phyloP scores from a whole-genome alignment of 2,888 invertebrate genomes.

The Lycophotia porphyrea region DNA sequence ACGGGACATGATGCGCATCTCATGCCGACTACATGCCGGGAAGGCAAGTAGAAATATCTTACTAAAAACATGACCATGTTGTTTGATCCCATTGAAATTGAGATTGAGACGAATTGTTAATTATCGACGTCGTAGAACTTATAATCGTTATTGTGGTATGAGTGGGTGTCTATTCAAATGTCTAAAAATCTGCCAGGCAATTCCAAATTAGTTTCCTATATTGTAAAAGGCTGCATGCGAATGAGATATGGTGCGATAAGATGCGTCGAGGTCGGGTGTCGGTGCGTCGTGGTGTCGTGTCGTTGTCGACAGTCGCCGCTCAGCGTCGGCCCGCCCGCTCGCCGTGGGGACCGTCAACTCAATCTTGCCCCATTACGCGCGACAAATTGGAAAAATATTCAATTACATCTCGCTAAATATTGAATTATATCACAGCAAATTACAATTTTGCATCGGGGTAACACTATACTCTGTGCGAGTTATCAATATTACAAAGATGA shows the following conservation, averaged over 20 bases:
- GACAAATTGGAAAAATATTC: constrained; percentile 91
- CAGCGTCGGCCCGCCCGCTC: constrained; percentile 62
- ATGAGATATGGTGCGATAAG: constrained; percentile 72
- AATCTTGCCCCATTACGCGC: constrained; percentile 90
- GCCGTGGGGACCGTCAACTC: constrained; percentile 87
- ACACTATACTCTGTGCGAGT: constrained; percentile 68
- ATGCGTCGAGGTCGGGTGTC: constrained; percentile 67
- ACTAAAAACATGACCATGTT: not conserved
- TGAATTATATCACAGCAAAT: constrained; percentile 90
- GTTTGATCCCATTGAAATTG: not conserved
- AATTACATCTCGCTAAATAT: constrained; percentile 90
- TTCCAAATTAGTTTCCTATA: not conserved
- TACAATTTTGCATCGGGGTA: constrained; percentile 86
- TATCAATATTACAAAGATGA: constrained; percentile 44
- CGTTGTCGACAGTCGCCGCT: constrained; percentile 37
- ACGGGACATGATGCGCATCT: constrained; percentile 60
- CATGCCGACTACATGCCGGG: constrained; percentile 4
- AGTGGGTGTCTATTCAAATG: not conserved
- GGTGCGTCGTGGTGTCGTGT: constrained; percentile 49
- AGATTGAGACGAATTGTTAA: not conserved
- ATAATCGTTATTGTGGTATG: not conserved
- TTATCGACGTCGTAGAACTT: not conserved
- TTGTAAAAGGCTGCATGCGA: constrained; percentile 57
- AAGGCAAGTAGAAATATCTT: not conserved
- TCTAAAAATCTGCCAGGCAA: not conserved